These are phyloP conservation scores for Porites divaricata DNA, from an alignment of 92 coral and sea anemone genomes.

Conservation along the genomic window DNA sequence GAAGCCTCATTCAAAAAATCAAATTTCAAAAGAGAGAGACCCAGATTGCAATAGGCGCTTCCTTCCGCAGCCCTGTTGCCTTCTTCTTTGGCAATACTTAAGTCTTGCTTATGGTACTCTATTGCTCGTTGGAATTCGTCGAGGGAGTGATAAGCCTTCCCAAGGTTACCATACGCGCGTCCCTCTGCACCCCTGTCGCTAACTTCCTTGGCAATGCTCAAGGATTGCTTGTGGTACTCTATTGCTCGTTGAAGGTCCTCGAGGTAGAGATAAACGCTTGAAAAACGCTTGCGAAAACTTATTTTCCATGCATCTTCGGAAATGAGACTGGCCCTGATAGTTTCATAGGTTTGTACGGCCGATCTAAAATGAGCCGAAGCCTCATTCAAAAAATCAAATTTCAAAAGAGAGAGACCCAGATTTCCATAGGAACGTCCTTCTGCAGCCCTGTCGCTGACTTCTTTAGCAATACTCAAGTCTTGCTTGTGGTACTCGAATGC, in stretches of 20 bases:
- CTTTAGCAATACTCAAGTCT: constrained; percentile 1
- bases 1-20: neutral
- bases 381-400: neutral
- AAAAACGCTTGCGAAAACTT: neutral
- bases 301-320: neutral
- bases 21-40: neutral
- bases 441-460: neutral
- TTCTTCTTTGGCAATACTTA: neutral
- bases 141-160: too few relatives aligned
- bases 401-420: neutral
- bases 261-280: too few relatives aligned
- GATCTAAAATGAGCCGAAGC: neutral
- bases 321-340: neutral
- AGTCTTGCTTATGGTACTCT: neutral
- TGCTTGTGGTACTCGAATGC: neutral
- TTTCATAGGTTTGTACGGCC: neutral
- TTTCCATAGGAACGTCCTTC: neutral
- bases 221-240: too few relatives aligned
- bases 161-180: too few relatives aligned
- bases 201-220: too few relatives aligned
- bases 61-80: neutral
- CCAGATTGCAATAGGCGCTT: neutral
- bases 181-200: too few relatives aligned
- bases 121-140: neutral
- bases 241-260: too few relatives aligned